Evolutionary conservation across 1,140 invertebrate species (phyloP), one percentile per base, ranked within the genome.

Genomic region (Aphaenogaster floridana): DNA sequence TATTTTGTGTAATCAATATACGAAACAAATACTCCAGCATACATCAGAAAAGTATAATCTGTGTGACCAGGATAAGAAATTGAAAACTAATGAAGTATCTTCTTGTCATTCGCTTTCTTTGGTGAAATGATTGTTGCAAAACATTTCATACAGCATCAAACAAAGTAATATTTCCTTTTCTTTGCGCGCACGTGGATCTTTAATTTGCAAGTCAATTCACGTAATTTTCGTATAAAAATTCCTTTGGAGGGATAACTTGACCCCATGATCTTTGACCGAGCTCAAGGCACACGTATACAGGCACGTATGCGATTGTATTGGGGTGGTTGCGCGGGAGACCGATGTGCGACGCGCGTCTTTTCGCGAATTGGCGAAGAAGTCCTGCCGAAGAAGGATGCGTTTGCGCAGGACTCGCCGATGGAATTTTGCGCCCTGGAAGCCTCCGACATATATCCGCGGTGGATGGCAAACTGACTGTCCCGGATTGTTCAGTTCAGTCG

Each of bases 391-490:
- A 80, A 90, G 86, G 80, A 88, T 76, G 90, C 90, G 88, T 85
- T 89, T 91, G 90, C 90, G 90, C 90, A 91, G 81, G 77, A 91
- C 76, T 74, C 61, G n/a, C 64, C 72, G 42, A 87, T 54, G 85
- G 83, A 86, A 87, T 86, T 87, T 90, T 78, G 74, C 81, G 64
- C 39, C 72, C 81, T 77, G 68, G 76, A 87, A 61, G 57, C 88
- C 88, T 61, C 89, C 86, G 87, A 86, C 88, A 91, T 71, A 88
- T 88, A 86, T 83, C 78, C 72, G 45, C 48, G 88, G 15, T 84
- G 80, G 66, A 86, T 59, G 52, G 77, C 48, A 84, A 74, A 83
- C 76, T 84, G 15, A 83, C 76, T 84, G 15, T 63, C 74, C 36
- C 52, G 83, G 79, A 88, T 91, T 91, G 83, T 79, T 92, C 86